Conservation (phyloP, 2,113 vertebrate genomes). For the Lanius collurio region DNA sequence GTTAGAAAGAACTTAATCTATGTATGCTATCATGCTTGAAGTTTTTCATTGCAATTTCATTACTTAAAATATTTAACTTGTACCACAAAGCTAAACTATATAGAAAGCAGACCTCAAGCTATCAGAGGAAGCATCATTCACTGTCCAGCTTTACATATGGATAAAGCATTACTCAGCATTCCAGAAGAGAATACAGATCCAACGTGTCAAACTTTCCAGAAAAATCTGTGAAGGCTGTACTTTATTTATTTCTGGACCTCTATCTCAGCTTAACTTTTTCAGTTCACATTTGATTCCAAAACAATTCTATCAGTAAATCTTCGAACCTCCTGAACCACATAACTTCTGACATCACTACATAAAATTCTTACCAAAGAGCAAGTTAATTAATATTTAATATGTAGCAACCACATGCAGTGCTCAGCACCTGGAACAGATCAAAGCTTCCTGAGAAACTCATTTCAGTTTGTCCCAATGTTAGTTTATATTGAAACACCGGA, state of each 20-base stretch:
- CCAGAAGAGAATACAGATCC: background rate
- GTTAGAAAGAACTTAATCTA: background rate
- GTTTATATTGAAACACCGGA: background rate
- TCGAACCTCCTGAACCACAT: background rate
- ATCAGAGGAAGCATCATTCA: background rate
- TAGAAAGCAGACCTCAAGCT: background rate
- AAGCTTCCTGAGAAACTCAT: background rate
- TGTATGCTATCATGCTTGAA: background rate
- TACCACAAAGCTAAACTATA: background rate
- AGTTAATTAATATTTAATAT: background rate
- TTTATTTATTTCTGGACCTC: background rate
- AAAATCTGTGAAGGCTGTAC: background rate
- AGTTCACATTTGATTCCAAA: background rate
- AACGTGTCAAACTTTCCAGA: background rate
- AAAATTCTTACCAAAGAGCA: background rate
- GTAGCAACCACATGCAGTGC: background rate
- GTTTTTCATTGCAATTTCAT: background rate
- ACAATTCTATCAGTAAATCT: background rate
- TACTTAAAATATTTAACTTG: background rate
- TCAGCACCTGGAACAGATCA: background rate
- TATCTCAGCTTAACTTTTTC: background rate
- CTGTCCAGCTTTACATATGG: background rate
- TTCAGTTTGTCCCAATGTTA: background rate
- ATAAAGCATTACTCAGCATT: background rate
- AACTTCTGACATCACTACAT: background rate